These are phyloP conservation scores for Trididemnum clinides DNA, from an alignment of 23 tunicate species.

Conservation along the genomic window DNA sequence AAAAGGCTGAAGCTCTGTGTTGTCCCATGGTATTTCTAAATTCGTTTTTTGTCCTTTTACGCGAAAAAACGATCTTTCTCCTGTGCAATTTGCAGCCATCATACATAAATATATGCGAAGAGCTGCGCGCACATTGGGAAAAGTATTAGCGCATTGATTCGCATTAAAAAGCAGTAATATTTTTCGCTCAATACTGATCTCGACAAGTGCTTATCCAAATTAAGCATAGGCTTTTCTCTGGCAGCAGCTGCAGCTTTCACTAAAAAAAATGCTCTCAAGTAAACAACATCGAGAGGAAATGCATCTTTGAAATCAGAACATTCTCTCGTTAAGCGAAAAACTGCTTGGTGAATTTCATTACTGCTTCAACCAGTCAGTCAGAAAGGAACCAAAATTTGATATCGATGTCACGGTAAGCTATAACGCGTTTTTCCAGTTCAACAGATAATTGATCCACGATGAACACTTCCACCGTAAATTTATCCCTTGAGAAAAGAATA, in stretches of 20 bases:
- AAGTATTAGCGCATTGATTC: not conserved
- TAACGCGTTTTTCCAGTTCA: not conserved
- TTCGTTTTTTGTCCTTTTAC: not conserved
- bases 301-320: not conserved
- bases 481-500: constrained; percentile 3
- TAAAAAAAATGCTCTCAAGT: not conserved
- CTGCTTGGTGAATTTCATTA: not conserved
- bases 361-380: not conserved
- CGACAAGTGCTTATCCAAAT: not conserved
- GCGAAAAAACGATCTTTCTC: not conserved
- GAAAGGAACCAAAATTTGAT: not conserved
- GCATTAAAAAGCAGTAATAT: not conserved
- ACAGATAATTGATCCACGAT: not conserved
- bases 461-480: not conserved
- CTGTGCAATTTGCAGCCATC: not conserved
- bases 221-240: not conserved
- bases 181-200: not conserved
- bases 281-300: not conserved
- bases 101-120: not conserved
- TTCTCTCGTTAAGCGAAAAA: not conserved
- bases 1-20: not conserved
- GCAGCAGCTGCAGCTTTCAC: not conserved
- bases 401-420: not conserved
- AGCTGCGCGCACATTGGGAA: constrained; percentile 1
- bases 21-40: not conserved